phyloP scores from a whole-genome alignment of 2,113 vertebrate genomes.

The Epinephelus fuscoguttatus region DNA sequence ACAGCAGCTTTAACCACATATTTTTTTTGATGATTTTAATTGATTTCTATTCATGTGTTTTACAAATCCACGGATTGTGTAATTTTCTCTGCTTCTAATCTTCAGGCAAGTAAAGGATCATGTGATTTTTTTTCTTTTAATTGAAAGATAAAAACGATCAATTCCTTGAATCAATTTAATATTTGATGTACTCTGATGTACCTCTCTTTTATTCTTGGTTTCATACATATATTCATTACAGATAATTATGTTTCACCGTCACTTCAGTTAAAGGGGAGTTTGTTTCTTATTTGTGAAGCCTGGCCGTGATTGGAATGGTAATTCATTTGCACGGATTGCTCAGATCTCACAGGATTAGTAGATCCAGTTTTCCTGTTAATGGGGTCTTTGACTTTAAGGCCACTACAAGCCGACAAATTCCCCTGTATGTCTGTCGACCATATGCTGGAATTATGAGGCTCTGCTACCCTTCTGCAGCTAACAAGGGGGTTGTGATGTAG shows the following conservation, averaged over 20 bases:
- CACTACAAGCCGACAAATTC: constrained; percentile 79
- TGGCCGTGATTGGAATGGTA: constrained; percentile 60
- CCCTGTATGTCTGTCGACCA: constrained; percentile 73
- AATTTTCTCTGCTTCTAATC: constrained; percentile 27
- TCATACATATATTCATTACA: constrained; percentile 57
- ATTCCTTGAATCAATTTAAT: constrained; percentile 9
- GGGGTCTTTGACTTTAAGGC: constrained; percentile 84
- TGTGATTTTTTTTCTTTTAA: constrained; percentile 8
- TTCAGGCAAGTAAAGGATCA: not conserved
- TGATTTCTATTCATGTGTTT: constrained; percentile 9
- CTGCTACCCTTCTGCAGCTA: constrained; percentile 73
- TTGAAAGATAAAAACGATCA: constrained; percentile 9
- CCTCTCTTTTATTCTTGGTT: not conserved
- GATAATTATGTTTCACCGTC: constrained; percentile 68
- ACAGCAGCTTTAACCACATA: constrained; percentile 7
- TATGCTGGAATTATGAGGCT: constrained; percentile 78
- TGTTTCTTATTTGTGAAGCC: constrained; percentile 52
- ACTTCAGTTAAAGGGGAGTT: constrained; percentile 65
- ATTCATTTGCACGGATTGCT: constrained; percentile 76
- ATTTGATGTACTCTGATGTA: constrained; percentile 19
- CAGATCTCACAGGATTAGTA: constrained; percentile 82
- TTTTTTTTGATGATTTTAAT: not conserved
- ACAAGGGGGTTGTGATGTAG: constrained; percentile 77
- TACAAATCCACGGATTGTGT: constrained; percentile 29
- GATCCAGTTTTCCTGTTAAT: constrained; percentile 78